Conservation (phyloP, 2,113 vertebrate genomes). For the Ondatra zibethicus region DNA sequence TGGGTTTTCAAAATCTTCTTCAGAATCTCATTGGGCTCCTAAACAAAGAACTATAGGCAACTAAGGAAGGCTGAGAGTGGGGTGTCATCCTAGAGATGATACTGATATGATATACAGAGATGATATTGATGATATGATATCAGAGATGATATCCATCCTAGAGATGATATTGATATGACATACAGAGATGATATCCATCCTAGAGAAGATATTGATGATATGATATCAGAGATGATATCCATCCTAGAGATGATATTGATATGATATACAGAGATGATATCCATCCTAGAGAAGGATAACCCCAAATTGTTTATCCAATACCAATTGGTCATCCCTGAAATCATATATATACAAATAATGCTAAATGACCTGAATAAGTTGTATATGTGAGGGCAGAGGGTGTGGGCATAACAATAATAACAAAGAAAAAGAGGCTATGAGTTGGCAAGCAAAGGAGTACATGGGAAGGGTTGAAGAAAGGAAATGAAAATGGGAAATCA, state of each 20-base stretch:
- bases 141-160: too few relatives aligned
- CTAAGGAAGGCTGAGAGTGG: neutral
- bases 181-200: too few relatives aligned
- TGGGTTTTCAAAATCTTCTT: neutral
- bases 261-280: too few relatives aligned
- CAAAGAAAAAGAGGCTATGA: neutral
- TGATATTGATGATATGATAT: too few relatives aligned
- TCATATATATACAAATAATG: neutral
- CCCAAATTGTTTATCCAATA: neutral
- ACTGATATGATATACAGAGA: too few relatives aligned
- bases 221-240: too few relatives aligned
- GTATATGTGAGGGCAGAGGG: neutral
- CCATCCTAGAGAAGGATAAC: neutral
- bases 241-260: too few relatives aligned
- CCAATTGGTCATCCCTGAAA: neutral
- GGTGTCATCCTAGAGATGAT: neutral
- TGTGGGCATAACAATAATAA: neutral
- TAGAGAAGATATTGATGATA: too few relatives aligned
- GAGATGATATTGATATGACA: too few relatives aligned
- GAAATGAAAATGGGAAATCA: neutral
- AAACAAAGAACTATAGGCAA: neutral
- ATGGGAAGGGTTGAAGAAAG: neutral
- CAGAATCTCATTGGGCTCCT: neutral
- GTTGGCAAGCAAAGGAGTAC: neutral
- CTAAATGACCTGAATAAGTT: neutral